A percentile compares a stretch with the other conserved stretches of the same genome.
Conservation (phyloP, 1,140 invertebrate genomes). For the Heliconius eleuchia region DNA sequence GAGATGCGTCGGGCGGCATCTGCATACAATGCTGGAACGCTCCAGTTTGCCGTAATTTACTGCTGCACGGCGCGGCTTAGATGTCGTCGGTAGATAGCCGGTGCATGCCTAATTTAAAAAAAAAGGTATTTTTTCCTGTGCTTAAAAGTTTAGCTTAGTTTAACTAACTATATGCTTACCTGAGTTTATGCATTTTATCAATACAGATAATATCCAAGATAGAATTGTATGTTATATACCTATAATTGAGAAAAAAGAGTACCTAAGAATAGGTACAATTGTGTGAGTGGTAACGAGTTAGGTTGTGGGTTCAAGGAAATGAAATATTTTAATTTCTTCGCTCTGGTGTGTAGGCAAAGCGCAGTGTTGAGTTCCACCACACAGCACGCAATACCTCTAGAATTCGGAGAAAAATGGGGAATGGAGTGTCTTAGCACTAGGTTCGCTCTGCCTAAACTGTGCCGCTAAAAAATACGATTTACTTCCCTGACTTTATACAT, state of each 20-base stretch:
- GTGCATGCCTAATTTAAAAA: conserved; percentile 73
- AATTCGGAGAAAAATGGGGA: no score
- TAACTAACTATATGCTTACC: not conserved
- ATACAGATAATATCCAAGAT: not conserved
- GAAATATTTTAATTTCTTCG: no score
- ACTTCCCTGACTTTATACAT: not conserved
- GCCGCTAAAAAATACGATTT: no score
- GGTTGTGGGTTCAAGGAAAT: no score
- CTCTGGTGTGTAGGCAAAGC: no score
- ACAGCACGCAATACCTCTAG: no score
- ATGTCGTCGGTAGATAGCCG: conserved; percentile 68
- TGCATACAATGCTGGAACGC: conserved; percentile 70
- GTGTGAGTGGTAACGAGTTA: no score
- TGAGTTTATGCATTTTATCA: not conserved
- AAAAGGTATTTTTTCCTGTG: conserved; percentile 47
- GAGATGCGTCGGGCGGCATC: conserved; percentile 55
- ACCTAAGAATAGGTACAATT: not conserved
- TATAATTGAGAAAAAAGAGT: not conserved
- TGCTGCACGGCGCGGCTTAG: conserved; percentile 54
- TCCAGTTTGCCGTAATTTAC: conserved; percentile 71
- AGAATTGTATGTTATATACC: not conserved
- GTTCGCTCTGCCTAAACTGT: no score
- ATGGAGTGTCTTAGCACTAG: no score
- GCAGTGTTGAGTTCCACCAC: no score
- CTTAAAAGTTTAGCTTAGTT: conserved; percentile 11